phyloP scores from a whole-genome alignment of 2,888 invertebrate genomes.

The Oxystoma pomonae region DNA sequence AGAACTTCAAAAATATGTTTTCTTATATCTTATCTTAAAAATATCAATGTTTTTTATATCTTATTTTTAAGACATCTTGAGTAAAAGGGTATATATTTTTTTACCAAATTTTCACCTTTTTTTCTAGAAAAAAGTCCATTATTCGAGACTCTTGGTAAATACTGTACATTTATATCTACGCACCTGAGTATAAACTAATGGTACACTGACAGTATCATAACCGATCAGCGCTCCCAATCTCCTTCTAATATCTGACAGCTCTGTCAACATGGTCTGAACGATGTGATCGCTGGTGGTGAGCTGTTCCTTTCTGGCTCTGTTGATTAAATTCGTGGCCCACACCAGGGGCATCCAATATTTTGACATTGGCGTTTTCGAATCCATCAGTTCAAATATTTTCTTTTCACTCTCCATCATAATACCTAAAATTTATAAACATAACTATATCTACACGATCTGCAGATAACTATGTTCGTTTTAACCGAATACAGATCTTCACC shows the following conservation, averaged over 20 bases:
- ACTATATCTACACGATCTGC: background rate
- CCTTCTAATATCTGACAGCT: slow-evolving; percentile 83
- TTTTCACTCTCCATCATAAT: slow-evolving; percentile 88
- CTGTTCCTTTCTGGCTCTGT: slow-evolving; percentile 79
- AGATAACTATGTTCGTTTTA: background rate
- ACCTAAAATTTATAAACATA: slow-evolving; percentile 53
- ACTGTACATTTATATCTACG: too few species aligned
- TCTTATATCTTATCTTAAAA: too few species aligned
- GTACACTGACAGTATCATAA: slow-evolving; percentile 89
- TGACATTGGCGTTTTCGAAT: slow-evolving; percentile 85
- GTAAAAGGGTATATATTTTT: too few species aligned
- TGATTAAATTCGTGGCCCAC: slow-evolving; percentile 90
- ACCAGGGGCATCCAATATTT: slow-evolving; percentile 93
- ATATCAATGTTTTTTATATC: too few species aligned
- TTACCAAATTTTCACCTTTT: too few species aligned
- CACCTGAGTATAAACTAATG: slow-evolving; percentile 91
- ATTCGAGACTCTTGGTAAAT: too few species aligned
- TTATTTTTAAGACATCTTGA: too few species aligned
- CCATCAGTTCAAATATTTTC: slow-evolving; percentile 87
- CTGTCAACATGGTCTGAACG: slow-evolving; percentile 84
- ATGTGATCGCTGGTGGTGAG: slow-evolving; percentile 87
- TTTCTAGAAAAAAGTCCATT: too few species aligned
- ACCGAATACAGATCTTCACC: background rate
- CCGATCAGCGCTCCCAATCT: slow-evolving; percentile 81
- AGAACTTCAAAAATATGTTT: too few species aligned